Conservation (phyloP, 2,113 vertebrate genomes). For the Nesogale talazaci region DNA sequence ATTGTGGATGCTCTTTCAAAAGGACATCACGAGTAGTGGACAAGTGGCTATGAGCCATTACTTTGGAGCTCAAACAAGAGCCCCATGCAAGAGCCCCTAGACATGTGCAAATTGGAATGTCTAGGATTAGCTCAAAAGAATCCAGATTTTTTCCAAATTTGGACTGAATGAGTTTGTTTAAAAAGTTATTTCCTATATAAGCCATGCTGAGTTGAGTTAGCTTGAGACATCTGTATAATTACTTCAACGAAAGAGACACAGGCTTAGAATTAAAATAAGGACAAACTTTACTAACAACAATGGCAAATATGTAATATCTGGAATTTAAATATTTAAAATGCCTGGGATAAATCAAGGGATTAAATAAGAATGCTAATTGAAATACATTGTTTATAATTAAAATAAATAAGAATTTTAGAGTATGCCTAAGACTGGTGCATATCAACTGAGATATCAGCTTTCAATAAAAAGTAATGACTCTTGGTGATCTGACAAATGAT, state of each 20-base stretch:
- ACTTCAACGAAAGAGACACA: constrained; percentile 35
- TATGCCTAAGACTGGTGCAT: constrained; percentile 18
- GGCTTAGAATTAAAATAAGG: constrained; percentile 45
- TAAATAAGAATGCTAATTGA: constrained; percentile 50
- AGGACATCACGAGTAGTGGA: neutral
- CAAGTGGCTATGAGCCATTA: neutral
- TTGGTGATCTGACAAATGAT: neutral
- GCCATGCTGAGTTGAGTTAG: constrained; percentile 38
- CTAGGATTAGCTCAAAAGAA: constrained; percentile 51
- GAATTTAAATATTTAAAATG: constrained; percentile 73
- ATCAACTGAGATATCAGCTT: constrained; percentile 28
- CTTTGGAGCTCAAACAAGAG: neutral
- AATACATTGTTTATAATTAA: constrained; percentile 62
- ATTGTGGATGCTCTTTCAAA: neutral
- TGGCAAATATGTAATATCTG: constrained; percentile 37
- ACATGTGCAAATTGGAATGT: neutral
- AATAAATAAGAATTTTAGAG: constrained; percentile 64
- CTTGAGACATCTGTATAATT: constrained; percentile 14
- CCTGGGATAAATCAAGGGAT: constrained; percentile 38
- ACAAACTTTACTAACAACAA: constrained; percentile 61
- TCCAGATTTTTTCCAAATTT: constrained; percentile 55
- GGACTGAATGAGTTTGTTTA: constrained; percentile 47
- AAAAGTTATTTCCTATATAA: constrained; percentile 61
- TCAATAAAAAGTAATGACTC: constrained; percentile 47
- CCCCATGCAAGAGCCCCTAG: too few species aligned